Conservation (phyloP, 1,140 invertebrate genomes). For the Chlorops oryzae region DNA sequence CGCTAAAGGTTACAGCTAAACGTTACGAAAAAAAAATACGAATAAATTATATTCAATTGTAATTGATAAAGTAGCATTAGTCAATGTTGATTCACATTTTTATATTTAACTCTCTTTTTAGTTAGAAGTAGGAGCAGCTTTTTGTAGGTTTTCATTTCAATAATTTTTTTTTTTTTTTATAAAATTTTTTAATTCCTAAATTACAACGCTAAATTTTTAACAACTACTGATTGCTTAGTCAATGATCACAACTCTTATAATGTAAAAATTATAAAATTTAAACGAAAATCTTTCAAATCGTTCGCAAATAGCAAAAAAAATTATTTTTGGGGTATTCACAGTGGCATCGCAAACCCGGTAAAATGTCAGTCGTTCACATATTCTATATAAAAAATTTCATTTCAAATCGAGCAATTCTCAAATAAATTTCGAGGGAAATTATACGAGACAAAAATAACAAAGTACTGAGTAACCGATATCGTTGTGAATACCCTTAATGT, state of each 20-base stretch:
- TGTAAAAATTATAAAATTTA: no score
- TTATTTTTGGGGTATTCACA: no score
- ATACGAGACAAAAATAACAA: no score
- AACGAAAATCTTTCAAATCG: no score
- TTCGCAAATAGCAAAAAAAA: no score
- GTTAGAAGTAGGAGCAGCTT: constrained; percentile 9
- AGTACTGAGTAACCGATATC: no score
- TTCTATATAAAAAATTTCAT: no score
- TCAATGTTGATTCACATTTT: constrained; percentile 10
- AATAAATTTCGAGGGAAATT: no score
- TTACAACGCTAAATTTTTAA: constrained; percentile 22
- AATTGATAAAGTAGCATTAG: not conserved
- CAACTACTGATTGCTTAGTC: constrained; percentile 42
- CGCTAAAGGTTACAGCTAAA: not conserved
- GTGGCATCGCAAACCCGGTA: no score
- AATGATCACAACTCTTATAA: constrained; percentile 49
- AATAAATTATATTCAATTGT: not conserved
- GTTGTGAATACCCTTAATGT: no score
- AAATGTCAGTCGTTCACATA: no score
- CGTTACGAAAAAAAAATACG: not conserved
- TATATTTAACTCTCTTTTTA: constrained; percentile 14
- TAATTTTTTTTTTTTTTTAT: constrained; percentile 15
- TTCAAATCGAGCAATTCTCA: no score
- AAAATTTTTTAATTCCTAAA: constrained; percentile 20
- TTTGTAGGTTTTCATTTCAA: constrained; percentile 2